Evolutionary conservation across 92 coral and sea anemone genomes (phyloP).

Genomic region (Montipora capitata): DNA sequence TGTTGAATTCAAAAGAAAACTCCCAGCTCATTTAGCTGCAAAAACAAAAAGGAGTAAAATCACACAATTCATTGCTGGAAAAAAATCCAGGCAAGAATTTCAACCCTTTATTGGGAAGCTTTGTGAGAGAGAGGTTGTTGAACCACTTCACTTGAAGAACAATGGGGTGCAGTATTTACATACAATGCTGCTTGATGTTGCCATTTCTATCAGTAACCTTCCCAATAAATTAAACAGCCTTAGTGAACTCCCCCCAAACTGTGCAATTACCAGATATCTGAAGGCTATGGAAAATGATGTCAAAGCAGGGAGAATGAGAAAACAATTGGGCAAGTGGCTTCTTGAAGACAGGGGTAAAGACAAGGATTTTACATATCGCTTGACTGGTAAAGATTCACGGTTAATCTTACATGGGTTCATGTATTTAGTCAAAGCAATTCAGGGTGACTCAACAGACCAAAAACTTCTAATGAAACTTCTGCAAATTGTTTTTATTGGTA

Average conservation of each 20-base stretch:
- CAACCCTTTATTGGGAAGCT: too few species aligned
- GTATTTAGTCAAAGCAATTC: slow-evolving; percentile 67
- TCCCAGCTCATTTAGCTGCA: background rate
- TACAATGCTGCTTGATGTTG: slow-evolving; percentile 32
- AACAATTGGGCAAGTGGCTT: slow-evolving; percentile 75
- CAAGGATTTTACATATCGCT: slow-evolving; percentile 66
- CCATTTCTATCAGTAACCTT: slow-evolving; percentile 51
- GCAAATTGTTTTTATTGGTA: slow-evolving; percentile 25
- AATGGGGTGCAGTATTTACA: slow-evolving; percentile 70
- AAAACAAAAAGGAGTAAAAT: slow-evolving; percentile 31
- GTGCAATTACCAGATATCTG: slow-evolving; percentile 60
- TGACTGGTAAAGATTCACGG: slow-evolving; percentile 73
- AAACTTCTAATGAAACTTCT: slow-evolving; percentile 48
- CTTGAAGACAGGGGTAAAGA: slow-evolving; percentile 69
- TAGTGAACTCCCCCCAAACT: slow-evolving; percentile 33
- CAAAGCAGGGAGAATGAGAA: slow-evolving; percentile 71
- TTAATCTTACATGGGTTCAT: slow-evolving; percentile 77
- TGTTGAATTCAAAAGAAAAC: slow-evolving; percentile 7
- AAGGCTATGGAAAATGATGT: slow-evolving; percentile 60
- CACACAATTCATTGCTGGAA: slow-evolving; percentile 56
- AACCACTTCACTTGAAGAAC: slow-evolving; percentile 68
- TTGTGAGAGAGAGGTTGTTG: slow-evolving; percentile 68
- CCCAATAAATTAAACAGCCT: slow-evolving; percentile 33
- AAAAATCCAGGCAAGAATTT: slow-evolving; percentile 74
- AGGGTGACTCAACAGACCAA: slow-evolving; percentile 55